phyloP scores from a whole-genome alignment of 2,113 vertebrate genomes.

The Coracopsis vasa region DNA sequence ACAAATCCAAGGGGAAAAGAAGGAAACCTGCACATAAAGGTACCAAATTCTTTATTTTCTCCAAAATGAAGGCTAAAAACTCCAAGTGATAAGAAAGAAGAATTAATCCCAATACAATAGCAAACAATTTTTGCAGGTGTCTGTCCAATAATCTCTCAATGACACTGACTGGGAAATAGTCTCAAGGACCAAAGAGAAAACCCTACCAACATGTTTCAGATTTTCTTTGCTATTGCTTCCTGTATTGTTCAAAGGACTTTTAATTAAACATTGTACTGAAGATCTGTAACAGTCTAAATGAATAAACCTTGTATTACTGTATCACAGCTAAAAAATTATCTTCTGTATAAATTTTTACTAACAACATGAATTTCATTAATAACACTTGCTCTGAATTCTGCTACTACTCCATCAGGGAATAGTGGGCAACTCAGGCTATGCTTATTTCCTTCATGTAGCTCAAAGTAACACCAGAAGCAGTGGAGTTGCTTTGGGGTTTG shows the following conservation, averaged over 20 bases:
- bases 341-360: background rate
- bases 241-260: background rate
- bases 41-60: background rate
- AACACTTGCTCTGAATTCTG: background rate
- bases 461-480: background rate
- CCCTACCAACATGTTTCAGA: accelerated
- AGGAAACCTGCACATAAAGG: background rate
- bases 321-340: background rate
- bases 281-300: background rate
- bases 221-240: background rate
- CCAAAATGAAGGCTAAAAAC: background rate
- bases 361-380: background rate
- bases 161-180: background rate
- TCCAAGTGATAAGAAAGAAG: background rate
- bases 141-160: background rate
- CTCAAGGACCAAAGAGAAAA: background rate
- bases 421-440: background rate
- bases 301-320: background rate
- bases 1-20: background rate
- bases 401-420: background rate
- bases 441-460: accelerated
- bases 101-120: background rate
- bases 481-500: background rate
- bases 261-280: background rate
- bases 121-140: background rate